Percentiles rank a stretch among this genome's conserved stretches.
Conservation (phyloP, 1,140 invertebrate genomes). For the Drosophila guanche region DNA sequence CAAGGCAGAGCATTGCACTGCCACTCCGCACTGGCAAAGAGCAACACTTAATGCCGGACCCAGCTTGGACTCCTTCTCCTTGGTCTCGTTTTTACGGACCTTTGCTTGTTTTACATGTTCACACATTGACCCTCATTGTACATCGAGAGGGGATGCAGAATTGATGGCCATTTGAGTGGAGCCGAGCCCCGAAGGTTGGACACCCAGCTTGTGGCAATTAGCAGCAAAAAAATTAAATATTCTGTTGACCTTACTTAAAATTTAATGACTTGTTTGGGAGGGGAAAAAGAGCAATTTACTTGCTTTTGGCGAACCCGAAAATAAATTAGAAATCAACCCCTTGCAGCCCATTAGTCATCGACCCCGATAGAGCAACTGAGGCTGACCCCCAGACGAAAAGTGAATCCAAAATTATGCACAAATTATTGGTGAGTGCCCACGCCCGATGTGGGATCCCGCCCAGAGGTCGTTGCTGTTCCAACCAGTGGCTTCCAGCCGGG, state of each 20-base stretch:
- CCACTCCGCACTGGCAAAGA: not conserved
- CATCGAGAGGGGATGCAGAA: slow-evolving; percentile 26
- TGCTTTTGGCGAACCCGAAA: slow-evolving; percentile 38
- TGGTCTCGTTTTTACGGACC: no score
- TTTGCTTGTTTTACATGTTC: slow-evolving; percentile 50
- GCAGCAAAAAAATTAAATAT: slow-evolving; percentile 31
- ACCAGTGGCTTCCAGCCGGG: not conserved
- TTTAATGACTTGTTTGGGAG: slow-evolving; percentile 49
- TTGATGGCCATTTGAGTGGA: slow-evolving; percentile 53
- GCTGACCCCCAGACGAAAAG: slow-evolving; percentile 1
- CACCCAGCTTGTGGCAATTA: slow-evolving; percentile 64
- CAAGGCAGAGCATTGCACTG: not conserved
- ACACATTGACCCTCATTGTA: slow-evolving; percentile 68
- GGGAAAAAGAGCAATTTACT: slow-evolving; percentile 46
- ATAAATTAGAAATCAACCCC: slow-evolving; percentile 57
- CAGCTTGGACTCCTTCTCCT: not conserved
- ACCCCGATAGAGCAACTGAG: slow-evolving; percentile 9
- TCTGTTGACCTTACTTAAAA: slow-evolving; percentile 68
- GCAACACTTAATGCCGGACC: slow-evolving; percentile 12
- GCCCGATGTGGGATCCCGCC: not conserved
- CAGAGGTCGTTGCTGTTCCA: slow-evolving; percentile 7
- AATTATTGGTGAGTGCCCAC: slow-evolving; percentile 4
- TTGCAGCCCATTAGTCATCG: slow-evolving; percentile 54
- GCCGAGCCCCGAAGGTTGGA: not conserved
- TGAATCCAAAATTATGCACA: slow-evolving; percentile 56